phyloP scores from a whole-genome alignment of 2,888 invertebrate genomes.

The Cataglyphis livida region DNA sequence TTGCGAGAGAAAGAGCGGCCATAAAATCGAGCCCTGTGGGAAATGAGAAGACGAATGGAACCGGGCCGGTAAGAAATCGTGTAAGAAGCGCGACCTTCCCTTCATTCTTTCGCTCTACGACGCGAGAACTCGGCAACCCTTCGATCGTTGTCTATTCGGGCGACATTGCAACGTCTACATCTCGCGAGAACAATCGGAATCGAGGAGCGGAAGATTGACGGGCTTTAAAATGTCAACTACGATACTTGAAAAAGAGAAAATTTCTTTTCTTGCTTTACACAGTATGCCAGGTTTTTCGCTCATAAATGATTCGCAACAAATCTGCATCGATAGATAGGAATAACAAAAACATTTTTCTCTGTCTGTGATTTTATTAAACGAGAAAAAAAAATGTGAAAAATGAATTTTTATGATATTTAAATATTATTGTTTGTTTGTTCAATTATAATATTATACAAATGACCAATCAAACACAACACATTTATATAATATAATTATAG shows the following conservation, averaged over 20 bases:
- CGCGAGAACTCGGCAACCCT: conserved; percentile 36
- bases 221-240: conserved; percentile 34
- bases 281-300: background rate
- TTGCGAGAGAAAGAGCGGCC: conserved; percentile 49
- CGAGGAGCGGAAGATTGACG: conserved; percentile 32
- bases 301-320: conserved; percentile 1
- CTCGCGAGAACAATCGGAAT: conserved; percentile 36
- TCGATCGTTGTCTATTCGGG: conserved; percentile 32
- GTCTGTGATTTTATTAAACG: background rate
- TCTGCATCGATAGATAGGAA: background rate
- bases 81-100: conserved; percentile 49
- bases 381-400: background rate
- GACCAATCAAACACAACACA: background rate
- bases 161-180: conserved; percentile 48
- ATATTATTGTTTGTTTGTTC: background rate
- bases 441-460: background rate
- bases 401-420: too few species aligned
- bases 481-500: background rate
- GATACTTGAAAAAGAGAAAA: conserved; percentile 18
- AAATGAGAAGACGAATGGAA: conserved; percentile 65
- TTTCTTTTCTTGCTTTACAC: conserved; percentile 12
- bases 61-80: conserved; percentile 63
- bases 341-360: background rate
- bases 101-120: conserved; percentile 48
- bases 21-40: conserved; percentile 43